Evolutionary conservation across 2,113 vertebrate species (phyloP), one percentile per base, ranked within the genome.

Genomic region (Verasper variegatus): DNA sequence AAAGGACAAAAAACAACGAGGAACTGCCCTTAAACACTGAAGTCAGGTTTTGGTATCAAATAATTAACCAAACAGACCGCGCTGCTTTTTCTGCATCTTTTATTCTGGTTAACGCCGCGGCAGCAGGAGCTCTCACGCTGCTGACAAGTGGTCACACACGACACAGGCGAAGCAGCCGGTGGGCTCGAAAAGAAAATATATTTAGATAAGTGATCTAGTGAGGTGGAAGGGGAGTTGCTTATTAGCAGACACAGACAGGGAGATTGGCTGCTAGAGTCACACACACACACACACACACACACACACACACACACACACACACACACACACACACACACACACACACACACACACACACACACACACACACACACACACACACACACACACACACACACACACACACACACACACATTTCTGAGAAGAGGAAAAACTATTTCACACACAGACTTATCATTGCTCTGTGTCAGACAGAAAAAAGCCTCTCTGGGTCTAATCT

Each of bases 41-140:
- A 94, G 93, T 92, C 91, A 84, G 80, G 90, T 88, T 94, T 91
- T 91, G 90, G 93, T 94, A 92, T 93, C 91, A 93, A 93, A 94
- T 95, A 86, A 88, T 89, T 75, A 24, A 21, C 47, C 47, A 49
- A 49, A 49, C 47, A 18, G 5, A 18, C 47, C 15, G 15, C 7
- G 80, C 64, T 3, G n/a, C 71, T 83, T 81, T 88, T 24, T 83
- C 72, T 82, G 76, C 68, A 59, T 77, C 64, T 27, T 76, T 14
- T 9, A 7, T 54, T 70, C 24, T 24, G 67, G 45, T 70, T 80
- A 60, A 66, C 1, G 56, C 40, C 1, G 61, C 10, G 37, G 9
- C 31, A 52, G 54, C n/a, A 24, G 54, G 47, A 49, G 47, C 15
- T 17, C 11, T 4, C 21, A 23, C 20, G 21, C 54, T 11, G 37